Evolutionary conservation across 2,888 invertebrate genomes (phyloP).

Genomic region (Pollenia angustigena): DNA sequence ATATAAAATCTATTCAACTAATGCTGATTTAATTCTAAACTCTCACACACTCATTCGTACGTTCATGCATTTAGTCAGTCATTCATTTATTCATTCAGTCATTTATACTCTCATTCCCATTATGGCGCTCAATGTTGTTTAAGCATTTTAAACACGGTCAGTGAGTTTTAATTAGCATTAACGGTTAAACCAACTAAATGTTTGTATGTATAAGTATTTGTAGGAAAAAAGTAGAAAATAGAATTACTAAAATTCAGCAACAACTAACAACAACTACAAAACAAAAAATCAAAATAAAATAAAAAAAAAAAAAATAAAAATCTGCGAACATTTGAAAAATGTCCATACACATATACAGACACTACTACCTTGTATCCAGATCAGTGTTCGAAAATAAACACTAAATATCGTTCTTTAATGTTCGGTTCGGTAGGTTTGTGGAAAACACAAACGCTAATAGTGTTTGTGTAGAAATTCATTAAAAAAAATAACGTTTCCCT

Average conservation of each 20-base stretch:
- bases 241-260: constrained; percentile 7
- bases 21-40: constrained; percentile 59
- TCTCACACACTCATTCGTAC: constrained; percentile 41
- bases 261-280: constrained; percentile 19
- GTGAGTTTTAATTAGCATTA: constrained; percentile 75
- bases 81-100: constrained; percentile 18
- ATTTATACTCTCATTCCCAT: constrained; percentile 42
- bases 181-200: constrained; percentile 67
- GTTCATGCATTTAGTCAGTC: constrained; percentile 27
- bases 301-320: constrained; percentile 4
- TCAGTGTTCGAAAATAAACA: too few relatives aligned
- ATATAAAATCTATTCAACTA: constrained; percentile 47
- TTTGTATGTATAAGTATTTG: constrained; percentile 41
- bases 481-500: too few relatives aligned
- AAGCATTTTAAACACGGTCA: constrained; percentile 73
- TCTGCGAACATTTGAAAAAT: not conserved
- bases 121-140: constrained; percentile 62
- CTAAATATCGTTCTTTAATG: too few relatives aligned
- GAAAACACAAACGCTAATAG: too few relatives aligned
- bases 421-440: too few relatives aligned
- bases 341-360: not conserved
- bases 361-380: too few relatives aligned
- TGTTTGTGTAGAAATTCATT: too few relatives aligned
- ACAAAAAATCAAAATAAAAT: constrained; percentile 11
- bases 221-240: not conserved